A percentile compares a stretch with the other conserved stretches of the same genome.
These are phyloP conservation scores for Philypnodon macrostomus DNA, from an alignment of 2,797 vertebrate genomes.

Conservation along the genomic window DNA sequence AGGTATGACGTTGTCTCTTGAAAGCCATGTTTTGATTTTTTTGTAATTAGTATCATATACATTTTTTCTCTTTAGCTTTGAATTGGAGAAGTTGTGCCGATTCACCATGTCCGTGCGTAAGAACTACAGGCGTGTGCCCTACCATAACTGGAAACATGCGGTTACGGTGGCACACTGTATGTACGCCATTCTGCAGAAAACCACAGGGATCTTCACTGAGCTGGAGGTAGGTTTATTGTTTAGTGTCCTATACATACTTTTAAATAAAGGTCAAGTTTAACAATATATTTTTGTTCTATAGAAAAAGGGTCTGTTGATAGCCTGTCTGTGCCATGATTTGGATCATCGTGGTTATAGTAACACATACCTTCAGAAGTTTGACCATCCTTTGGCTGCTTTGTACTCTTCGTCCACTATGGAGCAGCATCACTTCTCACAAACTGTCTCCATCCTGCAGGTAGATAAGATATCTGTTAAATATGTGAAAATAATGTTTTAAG, in stretches of 20 bases:
- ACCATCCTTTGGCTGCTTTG: constrained; percentile 94
- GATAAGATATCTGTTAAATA: constrained; percentile 71
- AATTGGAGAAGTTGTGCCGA: constrained; percentile 94
- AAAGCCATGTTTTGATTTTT: background rate
- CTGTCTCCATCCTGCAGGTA: constrained; percentile 98
- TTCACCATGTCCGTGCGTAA: constrained; percentile 99
- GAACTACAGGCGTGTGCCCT: constrained; percentile 96
- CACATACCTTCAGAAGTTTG: constrained; percentile 97
- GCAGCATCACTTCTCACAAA: constrained; percentile 99
- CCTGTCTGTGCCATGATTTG: constrained; percentile 97
- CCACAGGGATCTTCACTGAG: constrained; percentile 87
- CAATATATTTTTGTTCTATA: constrained; percentile 47
- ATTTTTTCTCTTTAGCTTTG: constrained; percentile 80
- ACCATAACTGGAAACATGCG: constrained; percentile 99
- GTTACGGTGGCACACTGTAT: constrained; percentile 96
- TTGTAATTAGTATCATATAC: background rate
- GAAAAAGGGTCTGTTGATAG: constrained; percentile 93
- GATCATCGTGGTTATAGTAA: constrained; percentile 98
- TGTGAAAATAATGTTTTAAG: too few species aligned
- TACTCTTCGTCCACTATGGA: constrained; percentile 99
- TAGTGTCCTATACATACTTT: background rate
- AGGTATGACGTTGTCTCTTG: constrained; percentile 72
- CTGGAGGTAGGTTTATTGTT: constrained; percentile 82
- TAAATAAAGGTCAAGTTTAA: background rate
- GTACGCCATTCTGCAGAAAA: constrained; percentile 93